Evolutionary conservation across 2,797 vertebrate species (phyloP).

Genomic region (Mormyrops boulengeri): DNA sequence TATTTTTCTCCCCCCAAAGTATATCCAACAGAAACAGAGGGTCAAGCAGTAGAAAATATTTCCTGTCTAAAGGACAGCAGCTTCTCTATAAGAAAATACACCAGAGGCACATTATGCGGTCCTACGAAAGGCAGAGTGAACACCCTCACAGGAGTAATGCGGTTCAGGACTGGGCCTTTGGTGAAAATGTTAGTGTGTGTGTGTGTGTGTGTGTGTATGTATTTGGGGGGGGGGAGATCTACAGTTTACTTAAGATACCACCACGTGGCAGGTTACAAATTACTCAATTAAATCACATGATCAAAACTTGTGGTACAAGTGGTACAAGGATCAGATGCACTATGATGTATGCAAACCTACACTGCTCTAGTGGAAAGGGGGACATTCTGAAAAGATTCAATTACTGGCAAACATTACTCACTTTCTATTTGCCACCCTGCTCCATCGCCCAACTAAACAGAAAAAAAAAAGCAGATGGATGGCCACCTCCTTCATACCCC

Average conservation of each 20-base stretch:
- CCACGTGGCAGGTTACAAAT: constrained; percentile 1
- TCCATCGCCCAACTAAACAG: background rate
- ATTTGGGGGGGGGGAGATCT: background rate
- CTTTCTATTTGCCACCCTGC: background rate
- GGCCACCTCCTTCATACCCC: background rate
- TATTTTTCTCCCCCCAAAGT: background rate
- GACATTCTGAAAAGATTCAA: background rate
- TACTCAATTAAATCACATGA: background rate
- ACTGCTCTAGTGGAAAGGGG: background rate
- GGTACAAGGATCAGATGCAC: constrained; percentile 11
- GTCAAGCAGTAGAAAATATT: constrained; percentile 7
- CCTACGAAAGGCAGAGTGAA: background rate
- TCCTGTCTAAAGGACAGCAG: background rate
- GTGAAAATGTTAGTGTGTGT: background rate
- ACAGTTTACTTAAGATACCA: background rate
- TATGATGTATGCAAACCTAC: constrained; percentile 12
- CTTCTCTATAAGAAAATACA: constrained; percentile 18
- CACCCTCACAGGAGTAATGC: background rate
- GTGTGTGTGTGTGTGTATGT: background rate
- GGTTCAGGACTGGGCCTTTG: background rate
- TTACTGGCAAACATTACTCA: background rate
- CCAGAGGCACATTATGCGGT: constrained; percentile 32
- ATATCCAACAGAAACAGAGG: background rate
- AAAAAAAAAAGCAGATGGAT: background rate
- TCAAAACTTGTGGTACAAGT: background rate